phyloP scores from a whole-genome alignment of 2,797 vertebrate genomes.

The Sebastes taczanowskii region DNA sequence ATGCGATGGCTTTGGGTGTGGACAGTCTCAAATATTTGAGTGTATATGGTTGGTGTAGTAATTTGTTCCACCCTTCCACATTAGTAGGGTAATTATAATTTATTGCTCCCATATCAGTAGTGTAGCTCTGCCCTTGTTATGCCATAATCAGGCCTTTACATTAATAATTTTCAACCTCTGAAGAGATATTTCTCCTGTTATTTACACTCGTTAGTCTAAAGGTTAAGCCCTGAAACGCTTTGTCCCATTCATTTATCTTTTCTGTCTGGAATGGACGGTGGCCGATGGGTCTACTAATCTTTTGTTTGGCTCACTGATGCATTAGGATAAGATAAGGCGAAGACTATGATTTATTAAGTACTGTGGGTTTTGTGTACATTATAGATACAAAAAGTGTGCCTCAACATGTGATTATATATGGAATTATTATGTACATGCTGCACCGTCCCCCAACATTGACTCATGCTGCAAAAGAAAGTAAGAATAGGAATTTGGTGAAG shows the following conservation, averaged over 20 bases:
- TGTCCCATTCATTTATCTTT: slow-evolving; percentile 37
- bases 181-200: slow-evolving; percentile 33
- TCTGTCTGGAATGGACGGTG: slow-evolving; percentile 2
- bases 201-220: slow-evolving; percentile 36
- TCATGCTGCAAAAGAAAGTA: neutral
- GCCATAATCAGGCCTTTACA: slow-evolving; percentile 38
- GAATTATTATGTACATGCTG: neutral
- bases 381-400: neutral
- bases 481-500: neutral
- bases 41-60: neutral
- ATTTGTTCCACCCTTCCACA: slow-evolving; percentile 34
- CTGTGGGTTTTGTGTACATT: neutral
- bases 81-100: slow-evolving; percentile 34
- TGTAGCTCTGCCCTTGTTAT: slow-evolving; percentile 26
- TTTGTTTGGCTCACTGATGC: neutral
- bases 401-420: neutral
- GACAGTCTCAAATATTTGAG: neutral
- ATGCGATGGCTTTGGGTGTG: neutral
- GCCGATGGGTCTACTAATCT: neutral
- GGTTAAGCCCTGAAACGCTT: slow-evolving; percentile 24
- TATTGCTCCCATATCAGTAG: slow-evolving; percentile 16
- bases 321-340: neutral
- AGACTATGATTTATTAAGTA: neutral
- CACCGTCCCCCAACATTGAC: neutral
- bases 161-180: slow-evolving; percentile 32